Percentiles rank a stretch among this genome's conserved stretches.
Conservation (phyloP, 1,140 invertebrate species). For the Nylanderia fulva region DNA sequence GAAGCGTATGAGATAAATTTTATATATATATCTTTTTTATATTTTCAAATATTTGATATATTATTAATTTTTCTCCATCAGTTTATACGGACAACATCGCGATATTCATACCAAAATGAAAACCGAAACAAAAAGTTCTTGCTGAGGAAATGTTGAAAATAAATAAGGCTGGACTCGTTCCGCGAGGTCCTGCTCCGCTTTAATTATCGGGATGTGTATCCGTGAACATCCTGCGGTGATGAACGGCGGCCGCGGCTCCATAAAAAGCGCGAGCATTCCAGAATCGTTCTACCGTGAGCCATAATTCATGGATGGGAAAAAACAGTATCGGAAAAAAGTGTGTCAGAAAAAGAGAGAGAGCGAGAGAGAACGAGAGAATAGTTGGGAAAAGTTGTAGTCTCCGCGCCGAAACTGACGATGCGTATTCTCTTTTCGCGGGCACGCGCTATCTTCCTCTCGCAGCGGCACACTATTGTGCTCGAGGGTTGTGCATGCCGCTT, state of each 20-base stretch:
- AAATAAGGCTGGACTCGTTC: constrained; percentile 40
- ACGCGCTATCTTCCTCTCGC: constrained; percentile 62
- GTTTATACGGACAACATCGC: neutral
- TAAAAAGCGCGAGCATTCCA: constrained; percentile 60
- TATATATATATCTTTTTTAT: neutral
- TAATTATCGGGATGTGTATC: constrained; percentile 64
- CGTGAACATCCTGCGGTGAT: constrained; percentile 46
- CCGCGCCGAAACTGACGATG: constrained; percentile 60
- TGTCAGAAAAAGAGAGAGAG: constrained; percentile 44
- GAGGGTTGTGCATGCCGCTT: constrained; percentile 72
- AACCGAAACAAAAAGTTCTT: constrained; percentile 28
- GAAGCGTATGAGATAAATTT: neutral
- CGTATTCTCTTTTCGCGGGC: constrained; percentile 48
- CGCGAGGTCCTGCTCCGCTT: constrained; percentile 43
- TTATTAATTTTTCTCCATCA: constrained; percentile 1
- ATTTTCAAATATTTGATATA: neutral
- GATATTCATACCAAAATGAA: neutral
- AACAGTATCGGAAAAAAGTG: constrained; percentile 65
- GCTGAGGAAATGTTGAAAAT: constrained; percentile 21
- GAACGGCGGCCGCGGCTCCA: constrained; percentile 50
- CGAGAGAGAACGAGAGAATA: constrained; percentile 55
- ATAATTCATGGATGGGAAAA: constrained; percentile 74
- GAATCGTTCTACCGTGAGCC: constrained; percentile 51
- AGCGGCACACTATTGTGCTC: constrained; percentile 72
- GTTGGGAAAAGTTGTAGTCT: constrained; percentile 58